Evolutionary conservation across 2,797 vertebrate genomes (phyloP), one percentile per base, ranked within the genome.

Genomic region (Spea hammondii): DNA sequence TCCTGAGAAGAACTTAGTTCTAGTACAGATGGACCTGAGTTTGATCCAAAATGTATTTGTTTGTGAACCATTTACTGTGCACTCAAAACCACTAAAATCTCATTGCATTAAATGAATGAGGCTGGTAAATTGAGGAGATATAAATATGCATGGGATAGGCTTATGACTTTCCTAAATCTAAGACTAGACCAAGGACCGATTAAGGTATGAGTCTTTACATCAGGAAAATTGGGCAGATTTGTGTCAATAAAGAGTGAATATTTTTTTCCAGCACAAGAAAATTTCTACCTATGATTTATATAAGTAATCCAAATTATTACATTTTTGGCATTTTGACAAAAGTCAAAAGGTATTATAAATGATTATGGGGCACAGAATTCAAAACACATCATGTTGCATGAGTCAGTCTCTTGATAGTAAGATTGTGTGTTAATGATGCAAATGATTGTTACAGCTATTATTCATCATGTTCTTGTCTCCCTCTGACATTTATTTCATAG

Each of bases 301-400:
- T 32, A 32, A 32, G 32, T 32, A 75, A 65, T 32, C 0, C 12
- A 65, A 80, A 55, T 55, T 45, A 7, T 4, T 48, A 60, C 44
- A 73, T 82, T 72, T 60, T 14, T 76, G 76, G 46, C 59, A 76
- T 53, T 44, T 45, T 45, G 12, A 10, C 64, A 14, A 74, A 11
- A 4, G 6, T 12, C 14, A 48, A 53, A 53, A 57, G 65, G 32
- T n/a, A 78, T 78, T 84, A 11, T 1, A 79, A 32, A 32, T 32
- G 72, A 32, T 32, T 32, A 32, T 32, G 32, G 32, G 32, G 32
- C 32, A 75, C 74, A 79, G 73, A 76, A 55, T 75, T 76, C 11
- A 2, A 65, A 53, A 69, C 73, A 45, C 44, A 73, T 74, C 81
- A 83, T 70, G 79, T 70, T 59, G 84, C 50, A 75, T 68, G 70